Evolutionary conservation across 2,797 vertebrate genomes (phyloP).

Genomic region (Sylvia borin): DNA sequence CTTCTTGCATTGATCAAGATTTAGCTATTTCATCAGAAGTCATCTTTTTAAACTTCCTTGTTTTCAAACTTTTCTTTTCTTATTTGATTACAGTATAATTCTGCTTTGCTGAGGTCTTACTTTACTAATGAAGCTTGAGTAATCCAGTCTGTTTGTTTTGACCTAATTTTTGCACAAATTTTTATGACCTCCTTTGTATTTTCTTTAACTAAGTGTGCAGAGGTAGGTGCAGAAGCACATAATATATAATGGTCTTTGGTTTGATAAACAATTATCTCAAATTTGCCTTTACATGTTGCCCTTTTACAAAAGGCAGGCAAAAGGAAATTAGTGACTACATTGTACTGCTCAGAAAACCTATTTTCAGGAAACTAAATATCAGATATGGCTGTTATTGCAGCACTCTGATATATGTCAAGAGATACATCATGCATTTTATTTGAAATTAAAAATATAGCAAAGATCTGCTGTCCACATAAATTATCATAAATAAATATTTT

Average conservation of each 20-base stretch:
- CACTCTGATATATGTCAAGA: not conserved
- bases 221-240: not conserved
- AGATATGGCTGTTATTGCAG: not conserved
- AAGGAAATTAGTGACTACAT: not conserved
- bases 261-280: not conserved
- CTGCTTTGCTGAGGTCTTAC: not conserved
- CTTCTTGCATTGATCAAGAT: not conserved
- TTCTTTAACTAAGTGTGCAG: not conserved
- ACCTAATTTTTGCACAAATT: not conserved
- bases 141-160: not conserved
- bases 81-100: not conserved
- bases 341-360: not conserved
- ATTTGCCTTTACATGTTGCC: not conserved
- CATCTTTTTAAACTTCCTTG: not conserved
- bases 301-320: not conserved
- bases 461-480: not conserved
- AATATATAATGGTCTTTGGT: not conserved
- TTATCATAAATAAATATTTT: slow-evolving; percentile 29
- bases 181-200: not conserved
- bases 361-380: not conserved
- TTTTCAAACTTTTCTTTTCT: not conserved
- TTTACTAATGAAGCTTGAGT: not conserved
- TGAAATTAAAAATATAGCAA: slow-evolving; percentile 3
- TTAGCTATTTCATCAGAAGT: not conserved
- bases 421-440: not conserved